Conservation (phyloP, 2,797 vertebrate genomes). For the Atherinosoma microstoma region DNA sequence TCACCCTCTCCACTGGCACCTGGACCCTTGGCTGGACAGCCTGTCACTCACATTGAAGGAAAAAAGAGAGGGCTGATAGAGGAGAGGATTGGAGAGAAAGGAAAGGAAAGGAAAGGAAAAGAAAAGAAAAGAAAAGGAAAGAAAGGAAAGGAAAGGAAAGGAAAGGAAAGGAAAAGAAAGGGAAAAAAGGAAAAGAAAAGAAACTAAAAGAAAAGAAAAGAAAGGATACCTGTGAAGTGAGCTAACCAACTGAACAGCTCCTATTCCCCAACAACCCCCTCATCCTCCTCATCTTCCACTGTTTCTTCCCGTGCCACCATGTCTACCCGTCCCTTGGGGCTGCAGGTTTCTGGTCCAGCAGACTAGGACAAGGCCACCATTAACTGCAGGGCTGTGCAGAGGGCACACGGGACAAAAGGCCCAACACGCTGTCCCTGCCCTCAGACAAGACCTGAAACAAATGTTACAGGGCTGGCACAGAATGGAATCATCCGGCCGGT, state of each 20-base stretch:
- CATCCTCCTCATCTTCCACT: slow-evolving; percentile 57
- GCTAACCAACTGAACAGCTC: slow-evolving; percentile 79
- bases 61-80: slow-evolving; percentile 1
- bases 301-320: slow-evolving; percentile 75
- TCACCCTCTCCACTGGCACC: slow-evolving; percentile 67
- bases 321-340: slow-evolving; percentile 56
- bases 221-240: slow-evolving; percentile 80
- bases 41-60: slow-evolving; percentile 44
- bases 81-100: not conserved
- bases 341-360: slow-evolving; percentile 92
- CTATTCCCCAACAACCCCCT: slow-evolving; percentile 51
- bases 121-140: not conserved
- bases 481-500: slow-evolving; percentile 98
- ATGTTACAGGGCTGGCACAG: slow-evolving; percentile 91
- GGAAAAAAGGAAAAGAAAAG: not conserved
- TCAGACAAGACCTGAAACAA: slow-evolving; percentile 99
- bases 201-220: not conserved
- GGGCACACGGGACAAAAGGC: slow-evolving; percentile 91
- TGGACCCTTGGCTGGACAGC: slow-evolving; percentile 52
- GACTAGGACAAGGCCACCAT: slow-evolving; percentile 94
- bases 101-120: not conserved
- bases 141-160: no score
- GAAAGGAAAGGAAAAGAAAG: not conserved
- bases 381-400: slow-evolving; percentile 92
- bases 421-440: slow-evolving; percentile 91